Conservation (phyloP, 2,888 invertebrate genomes). For the Malthinus seriepunctatus region DNA sequence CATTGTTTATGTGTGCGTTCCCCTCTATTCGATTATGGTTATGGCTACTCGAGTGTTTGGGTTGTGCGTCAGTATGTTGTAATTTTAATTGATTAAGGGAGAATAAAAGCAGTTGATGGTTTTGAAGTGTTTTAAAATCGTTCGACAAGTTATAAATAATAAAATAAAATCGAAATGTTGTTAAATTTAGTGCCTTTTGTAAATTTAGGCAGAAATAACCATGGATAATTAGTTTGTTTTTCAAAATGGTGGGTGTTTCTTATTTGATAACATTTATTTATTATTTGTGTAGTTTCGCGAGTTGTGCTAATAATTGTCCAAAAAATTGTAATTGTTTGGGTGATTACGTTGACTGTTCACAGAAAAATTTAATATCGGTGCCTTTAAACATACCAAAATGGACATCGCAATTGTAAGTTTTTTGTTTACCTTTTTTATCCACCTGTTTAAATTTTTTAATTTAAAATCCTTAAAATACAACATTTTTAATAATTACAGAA, state of each 20-base stretch:
- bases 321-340: conserved; percentile 73
- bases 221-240: conserved; percentile 48
- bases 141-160: conserved; percentile 2
- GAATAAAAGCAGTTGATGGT: conserved; percentile 11
- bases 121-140: conserved; percentile 2
- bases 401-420: conserved; percentile 74
- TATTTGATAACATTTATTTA: conserved; percentile 43
- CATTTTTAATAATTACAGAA: conserved; percentile 56
- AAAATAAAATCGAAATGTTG: conserved; percentile 26
- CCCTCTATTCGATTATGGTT: not conserved
- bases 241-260: conserved; percentile 57
- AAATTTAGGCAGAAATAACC: conserved; percentile 43
- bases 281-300: conserved; percentile 37
- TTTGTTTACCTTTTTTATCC: conserved; percentile 36
- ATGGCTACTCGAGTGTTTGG: conserved; percentile 11
- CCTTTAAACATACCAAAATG: conserved; percentile 74
- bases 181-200: conserved; percentile 30
- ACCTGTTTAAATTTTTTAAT: conserved; percentile 36
- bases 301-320: conserved; percentile 61
- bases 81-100: conserved; percentile 20
- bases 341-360: conserved; percentile 75
- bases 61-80: conserved; percentile 32
- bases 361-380: conserved; percentile 68
- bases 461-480: conserved; percentile 5
- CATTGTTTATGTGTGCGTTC: not conserved